Base-by-base conservation (phyloP, 2,888 invertebrate species). In the Nomada fabriciana region DNA sequence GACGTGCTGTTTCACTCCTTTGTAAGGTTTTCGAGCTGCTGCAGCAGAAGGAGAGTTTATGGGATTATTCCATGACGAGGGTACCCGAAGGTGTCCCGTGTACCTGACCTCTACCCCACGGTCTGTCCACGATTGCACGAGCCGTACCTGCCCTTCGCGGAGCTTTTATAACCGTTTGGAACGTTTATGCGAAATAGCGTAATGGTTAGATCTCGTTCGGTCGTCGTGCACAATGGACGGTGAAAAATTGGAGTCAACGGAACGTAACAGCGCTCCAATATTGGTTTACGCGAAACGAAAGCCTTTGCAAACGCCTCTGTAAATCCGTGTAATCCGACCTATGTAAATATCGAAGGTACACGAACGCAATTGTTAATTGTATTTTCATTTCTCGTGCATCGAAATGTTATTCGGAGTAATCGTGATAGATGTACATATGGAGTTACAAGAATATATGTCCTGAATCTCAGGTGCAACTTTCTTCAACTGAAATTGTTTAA, bases 41-140 rank as follows among this genome's bases (percentile, higher is more conserved):
- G 59, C 76, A 67, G 36, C 65, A 63, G 72, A 67, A 68, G 55
- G 77, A 42, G 68, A 80, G 78, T 87, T 87, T 85, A 79, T 64
- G 59, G 75, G 77, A 79, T 82, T 84, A 84, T 80, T 80, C 73
- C 82, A 67, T 80, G 85, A 83, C 82, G 77, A 77, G 77, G 82
- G 67, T 85, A 82, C 52, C 57, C 55, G 47, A 67, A 29, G 63
- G 60, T 69, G 81, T 72, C 80, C 82, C 75, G 47, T 63, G 79
- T 77, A 77, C 72, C 86, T 84, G 84, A 86, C 87, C 85, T 86
- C 86, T 70, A 83, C 86, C 74, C 72, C 59, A 43, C 63, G 47
- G 57, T 84, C 75, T 72, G n/a, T 71, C 18, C 7, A 57, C 70
- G 73, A 76, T 43, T 55, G 50, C 76, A 50, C 55, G n/a, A 7